These are phyloP conservation scores for Gallirallus australis DNA, from an alignment of 2,797 vertebrate genomes.

Conservation along the genomic window DNA sequence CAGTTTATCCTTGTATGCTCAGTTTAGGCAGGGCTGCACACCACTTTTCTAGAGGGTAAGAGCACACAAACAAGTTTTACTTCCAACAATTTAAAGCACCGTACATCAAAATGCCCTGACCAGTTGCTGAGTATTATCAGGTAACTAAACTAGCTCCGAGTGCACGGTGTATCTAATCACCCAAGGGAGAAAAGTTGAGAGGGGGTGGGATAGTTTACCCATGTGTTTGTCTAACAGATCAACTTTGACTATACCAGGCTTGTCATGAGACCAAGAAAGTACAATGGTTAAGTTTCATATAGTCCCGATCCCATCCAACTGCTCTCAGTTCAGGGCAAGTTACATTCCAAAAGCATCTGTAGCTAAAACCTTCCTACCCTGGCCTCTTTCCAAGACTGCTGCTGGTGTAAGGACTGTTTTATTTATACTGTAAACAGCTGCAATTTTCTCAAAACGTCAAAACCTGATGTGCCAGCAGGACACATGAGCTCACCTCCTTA, in stretches of 20 bases:
- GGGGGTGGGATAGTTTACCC: not conserved
- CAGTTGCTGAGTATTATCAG: not conserved
- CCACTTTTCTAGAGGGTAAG: not conserved
- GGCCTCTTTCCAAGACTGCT: not conserved
- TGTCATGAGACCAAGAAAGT: not conserved
- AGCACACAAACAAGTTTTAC: not conserved
- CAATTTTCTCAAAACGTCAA: not conserved
- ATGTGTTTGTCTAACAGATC: not conserved
- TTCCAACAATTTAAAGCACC: not conserved
- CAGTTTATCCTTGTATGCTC: not conserved
- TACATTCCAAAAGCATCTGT: not conserved
- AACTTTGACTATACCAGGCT: not conserved
- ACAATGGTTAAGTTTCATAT: not conserved
- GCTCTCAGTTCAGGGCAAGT: not conserved
- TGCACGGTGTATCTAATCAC: not conserved
- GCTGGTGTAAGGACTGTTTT: not conserved
- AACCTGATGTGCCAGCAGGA: not conserved
- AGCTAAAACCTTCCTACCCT: not conserved
- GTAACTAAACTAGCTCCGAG: not conserved
- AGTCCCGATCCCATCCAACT: not conserved
- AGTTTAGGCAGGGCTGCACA: not conserved
- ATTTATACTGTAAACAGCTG: not conserved
- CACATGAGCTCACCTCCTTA: slow-evolving; percentile 84
- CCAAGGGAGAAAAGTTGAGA: not conserved
- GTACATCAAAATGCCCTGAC: not conserved